These are phyloP conservation scores for Thamnaconus septentrionalis DNA, from an alignment of 2,113 vertebrate species.

Conservation along the genomic window DNA sequence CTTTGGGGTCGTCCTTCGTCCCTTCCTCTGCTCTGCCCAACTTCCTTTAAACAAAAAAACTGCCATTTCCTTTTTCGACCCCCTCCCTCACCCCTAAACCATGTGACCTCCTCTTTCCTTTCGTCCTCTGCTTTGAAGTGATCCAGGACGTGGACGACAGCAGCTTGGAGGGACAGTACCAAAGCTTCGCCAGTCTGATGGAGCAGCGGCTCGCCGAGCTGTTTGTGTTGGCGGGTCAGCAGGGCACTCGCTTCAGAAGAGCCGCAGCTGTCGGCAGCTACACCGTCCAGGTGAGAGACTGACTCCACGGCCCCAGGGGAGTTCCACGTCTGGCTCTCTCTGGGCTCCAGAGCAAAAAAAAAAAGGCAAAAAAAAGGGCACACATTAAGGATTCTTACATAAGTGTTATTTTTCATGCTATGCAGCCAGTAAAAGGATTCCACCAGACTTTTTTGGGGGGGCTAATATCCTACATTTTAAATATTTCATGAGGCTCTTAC, in stretches of 20 bases:
- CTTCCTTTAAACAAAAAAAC: too few relatives aligned
- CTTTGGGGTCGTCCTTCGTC: too few relatives aligned
- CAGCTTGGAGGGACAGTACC: slow-evolving; percentile 89
- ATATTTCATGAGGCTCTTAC: slow-evolving; percentile 43
- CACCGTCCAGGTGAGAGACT: slow-evolving; percentile 88
- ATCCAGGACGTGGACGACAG: slow-evolving; percentile 93
- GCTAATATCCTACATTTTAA: slow-evolving; percentile 22
- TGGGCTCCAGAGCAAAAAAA: slow-evolving; percentile 2
- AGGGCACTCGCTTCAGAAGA: slow-evolving; percentile 85
- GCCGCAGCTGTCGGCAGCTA: slow-evolving; percentile 91
- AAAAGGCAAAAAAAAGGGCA: too few relatives aligned
- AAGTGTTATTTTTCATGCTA: slow-evolving; percentile 17
- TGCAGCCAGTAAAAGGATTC: slow-evolving; percentile 10
- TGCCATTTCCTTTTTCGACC: too few relatives aligned
- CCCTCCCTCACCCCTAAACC: slow-evolving; percentile 10
- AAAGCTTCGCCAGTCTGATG: slow-evolving; percentile 96
- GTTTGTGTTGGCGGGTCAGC: slow-evolving; percentile 90
- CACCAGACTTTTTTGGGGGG: slow-evolving; percentile 14
- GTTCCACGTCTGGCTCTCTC: slow-evolving; percentile 4
- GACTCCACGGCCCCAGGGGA: background rate
- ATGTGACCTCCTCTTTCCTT: slow-evolving; percentile 29
- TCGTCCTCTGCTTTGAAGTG: slow-evolving; percentile 73
- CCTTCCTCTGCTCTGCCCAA: too few relatives aligned
- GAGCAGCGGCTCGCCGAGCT: slow-evolving; percentile 93
- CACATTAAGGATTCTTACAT: slow-evolving; percentile 6